Percentiles rank a stretch among this genome's conserved stretches.
phyloP scores from a whole-genome alignment of 2,888 invertebrate species.

The Pseudococcus viburni region DNA sequence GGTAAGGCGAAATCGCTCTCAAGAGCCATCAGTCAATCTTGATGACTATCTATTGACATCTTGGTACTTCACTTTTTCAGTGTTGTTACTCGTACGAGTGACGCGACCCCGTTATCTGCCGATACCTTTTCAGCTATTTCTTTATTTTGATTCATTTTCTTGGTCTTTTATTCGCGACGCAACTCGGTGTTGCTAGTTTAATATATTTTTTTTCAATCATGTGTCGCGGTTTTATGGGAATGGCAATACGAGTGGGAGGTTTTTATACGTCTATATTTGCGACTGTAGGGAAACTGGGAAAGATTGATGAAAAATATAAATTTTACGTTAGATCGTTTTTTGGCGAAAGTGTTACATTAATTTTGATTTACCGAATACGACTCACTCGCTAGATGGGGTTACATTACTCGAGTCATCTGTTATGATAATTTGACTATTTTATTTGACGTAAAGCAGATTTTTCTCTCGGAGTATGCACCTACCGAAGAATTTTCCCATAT shows the following conservation, averaged over 20 bases:
- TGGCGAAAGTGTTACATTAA: not conserved
- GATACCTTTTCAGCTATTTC: not conserved
- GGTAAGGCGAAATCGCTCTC: constrained; percentile 42
- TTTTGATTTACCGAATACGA: constrained; percentile 36
- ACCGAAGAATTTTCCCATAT: not conserved
- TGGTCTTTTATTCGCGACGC: not conserved
- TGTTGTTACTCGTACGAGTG: not conserved
- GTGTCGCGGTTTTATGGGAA: not conserved
- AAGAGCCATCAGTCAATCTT: constrained; percentile 52
- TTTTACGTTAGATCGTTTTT: not conserved
- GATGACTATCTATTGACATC: constrained; percentile 55
- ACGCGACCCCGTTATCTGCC: not conserved
- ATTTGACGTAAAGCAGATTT: not conserved
- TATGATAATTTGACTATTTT: constrained; percentile 5
- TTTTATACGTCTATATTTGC: not conserved
- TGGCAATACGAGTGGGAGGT: not conserved
- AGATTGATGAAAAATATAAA: constrained; percentile 40
- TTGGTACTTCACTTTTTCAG: constrained; percentile 28
- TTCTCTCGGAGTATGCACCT: not conserved
- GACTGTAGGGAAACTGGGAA: not conserved
- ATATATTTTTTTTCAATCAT: constrained; percentile 6
- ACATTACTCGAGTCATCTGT: constrained; percentile 1
- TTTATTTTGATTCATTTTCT: constrained; percentile 32
- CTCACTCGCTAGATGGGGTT: not conserved
- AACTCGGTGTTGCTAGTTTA: not conserved